These are phyloP conservation scores for Ecliptopera silaceata DNA, from an alignment of 2,888 invertebrate species.

Conservation along the genomic window DNA sequence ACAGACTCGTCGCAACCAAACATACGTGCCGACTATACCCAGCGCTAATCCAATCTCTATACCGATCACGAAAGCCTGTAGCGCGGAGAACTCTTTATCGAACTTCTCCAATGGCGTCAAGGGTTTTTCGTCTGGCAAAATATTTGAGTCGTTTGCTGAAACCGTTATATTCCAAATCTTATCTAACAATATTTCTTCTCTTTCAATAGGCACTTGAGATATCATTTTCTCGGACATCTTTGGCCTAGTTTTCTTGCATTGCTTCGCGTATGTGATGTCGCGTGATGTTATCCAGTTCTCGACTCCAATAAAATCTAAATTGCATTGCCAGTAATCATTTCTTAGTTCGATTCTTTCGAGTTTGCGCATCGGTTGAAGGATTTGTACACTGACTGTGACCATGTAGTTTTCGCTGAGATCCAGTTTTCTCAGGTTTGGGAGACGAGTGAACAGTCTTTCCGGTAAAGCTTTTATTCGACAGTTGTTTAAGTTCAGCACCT, in stretches of 20 bases:
- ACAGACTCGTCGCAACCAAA: conserved; percentile 69
- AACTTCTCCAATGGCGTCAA: conserved; percentile 67
- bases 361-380: conserved; percentile 73
- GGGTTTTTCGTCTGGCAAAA: conserved; percentile 41
- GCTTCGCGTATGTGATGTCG: conserved; percentile 72
- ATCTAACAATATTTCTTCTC: conserved; percentile 64
- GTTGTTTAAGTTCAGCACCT: conserved; percentile 83
- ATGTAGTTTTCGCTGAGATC: conserved; percentile 85
- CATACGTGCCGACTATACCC: conserved; percentile 71
- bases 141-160: conserved; percentile 43
- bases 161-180: conserved; percentile 70
- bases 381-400: conserved; percentile 72
- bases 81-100: conserved; percentile 70
- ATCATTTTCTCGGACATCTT: conserved; percentile 84
- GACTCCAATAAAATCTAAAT: conserved; percentile 64
- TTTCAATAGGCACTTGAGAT: conserved; percentile 65
- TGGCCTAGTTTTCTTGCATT: conserved; percentile 63
- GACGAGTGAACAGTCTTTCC: conserved; percentile 72
- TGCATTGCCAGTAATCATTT: conserved; percentile 84
- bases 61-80: conserved; percentile 73
- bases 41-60: conserved; percentile 70
- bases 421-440: conserved; percentile 81
- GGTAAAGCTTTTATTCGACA: conserved; percentile 83
- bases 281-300: conserved; percentile 68
- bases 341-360: conserved; percentile 78